Base-by-base conservation (phyloP, 2,888 invertebrate genomes). In the Lapara coniferarum region DNA sequence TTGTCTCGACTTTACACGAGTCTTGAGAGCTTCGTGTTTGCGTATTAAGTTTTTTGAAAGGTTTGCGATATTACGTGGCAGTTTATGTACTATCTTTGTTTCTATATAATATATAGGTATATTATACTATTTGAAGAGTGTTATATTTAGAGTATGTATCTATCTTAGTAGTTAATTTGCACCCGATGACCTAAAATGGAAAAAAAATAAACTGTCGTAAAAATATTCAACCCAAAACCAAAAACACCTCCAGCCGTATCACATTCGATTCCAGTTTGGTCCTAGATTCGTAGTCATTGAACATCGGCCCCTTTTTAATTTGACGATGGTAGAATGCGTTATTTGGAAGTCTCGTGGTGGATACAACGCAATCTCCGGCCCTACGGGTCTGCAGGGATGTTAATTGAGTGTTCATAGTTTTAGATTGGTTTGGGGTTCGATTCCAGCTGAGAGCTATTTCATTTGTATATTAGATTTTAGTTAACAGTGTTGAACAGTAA, bases 381-480 rank as follows among this genome's bases (percentile, higher is more conserved):
- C 55, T 19, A 19, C 55, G 55, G 2, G 16, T 82, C 84, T 84
- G 81, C 75, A 80, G 84, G 81, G 84, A 87, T 86, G 84, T 84
- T 89, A 88, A 89, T 89, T 85, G 88, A 84, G 85, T 86, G 83
- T 86, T 85, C 83, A 85, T 81, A 79, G 84, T 83, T 84, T 85
- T 85, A 83, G 81, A 81, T 80, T 80, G 83, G 86, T 85, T 86
- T 83, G 77, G 78, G 83, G 79, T 80, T 81, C 85, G 75, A 66
- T 66, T 46, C 53, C 67, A 66, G 66, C 69, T 19, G 13, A 12
- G 37, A 0, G n/a, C 16, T 10, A 12, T 16, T 46, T 49, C 63
- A 12, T 12, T 10, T 44, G 46, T 46, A 49, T 63, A 59, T 59
- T 59, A 10, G 59, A 59, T 59, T 59, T 16, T 1, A 8, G 53